phyloP scores from a whole-genome alignment of 1,140 invertebrate species.

The Dendroctonus valens region DNA sequence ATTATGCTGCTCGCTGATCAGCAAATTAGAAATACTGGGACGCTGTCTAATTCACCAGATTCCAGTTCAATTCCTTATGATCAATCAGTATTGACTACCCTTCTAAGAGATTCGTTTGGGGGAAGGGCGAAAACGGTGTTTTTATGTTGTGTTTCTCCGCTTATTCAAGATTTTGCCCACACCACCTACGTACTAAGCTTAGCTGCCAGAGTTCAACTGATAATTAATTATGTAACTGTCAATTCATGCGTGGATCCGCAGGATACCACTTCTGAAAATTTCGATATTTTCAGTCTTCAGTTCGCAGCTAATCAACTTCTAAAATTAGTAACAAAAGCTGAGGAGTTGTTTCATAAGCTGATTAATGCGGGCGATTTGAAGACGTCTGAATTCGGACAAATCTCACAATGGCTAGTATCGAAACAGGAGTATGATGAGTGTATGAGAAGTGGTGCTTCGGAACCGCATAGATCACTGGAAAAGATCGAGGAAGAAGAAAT shows the following conservation, averaged over 20 bases:
- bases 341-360: conserved; percentile 74
- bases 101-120: conserved; percentile 67
- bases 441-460: conserved; percentile 61
- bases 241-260: conserved; percentile 67
- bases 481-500: conserved; percentile 62
- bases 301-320: conserved; percentile 80
- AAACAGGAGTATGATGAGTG: conserved; percentile 85
- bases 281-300: conserved; percentile 67
- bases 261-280: conserved; percentile 49
- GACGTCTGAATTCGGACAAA: conserved; percentile 69
- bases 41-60: conserved; percentile 48
- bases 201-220: conserved; percentile 59
- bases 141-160: conserved; percentile 63
- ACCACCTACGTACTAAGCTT: conserved; percentile 64
- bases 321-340: conserved; percentile 78
- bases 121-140: conserved; percentile 66
- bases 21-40: conserved; percentile 50
- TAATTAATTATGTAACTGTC: conserved; percentile 65
- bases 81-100: conserved; percentile 63
- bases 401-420: conserved; percentile 80
- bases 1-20: conserved; percentile 60
- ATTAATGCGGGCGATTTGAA: conserved; percentile 60
- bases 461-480: conserved; percentile 59
- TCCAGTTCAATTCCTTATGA: conserved; percentile 54
- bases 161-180: conserved; percentile 60